These are phyloP conservation scores for Lasioglossum lativentre DNA, from an alignment of 2,888 invertebrate species.

Conservation along the genomic window DNA sequence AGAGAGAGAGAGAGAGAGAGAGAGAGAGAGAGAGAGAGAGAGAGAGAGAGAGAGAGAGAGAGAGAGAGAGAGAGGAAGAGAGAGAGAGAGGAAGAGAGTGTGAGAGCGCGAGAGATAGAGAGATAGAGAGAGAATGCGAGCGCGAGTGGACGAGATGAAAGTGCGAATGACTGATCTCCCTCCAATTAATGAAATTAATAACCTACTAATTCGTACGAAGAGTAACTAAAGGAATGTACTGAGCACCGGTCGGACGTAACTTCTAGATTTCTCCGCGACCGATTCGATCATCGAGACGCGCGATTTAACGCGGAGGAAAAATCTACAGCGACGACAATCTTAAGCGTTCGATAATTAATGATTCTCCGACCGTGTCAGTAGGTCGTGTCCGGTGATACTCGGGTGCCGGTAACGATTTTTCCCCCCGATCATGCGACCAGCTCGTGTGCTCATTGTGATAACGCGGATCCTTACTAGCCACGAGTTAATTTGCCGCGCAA, in stretches of 20 bases:
- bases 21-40: too few relatives aligned
- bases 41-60: too few relatives aligned
- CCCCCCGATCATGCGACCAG: not conserved
- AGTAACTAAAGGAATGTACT: not conserved
- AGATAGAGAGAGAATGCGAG: not conserved
- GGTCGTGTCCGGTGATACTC: not conserved
- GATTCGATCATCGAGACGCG: conserved; percentile 17
- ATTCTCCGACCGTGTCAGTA: conserved; percentile 3
- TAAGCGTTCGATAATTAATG: conserved; percentile 42
- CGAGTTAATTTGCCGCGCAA: conserved; percentile 43
- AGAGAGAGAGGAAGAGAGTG: too few relatives aligned
- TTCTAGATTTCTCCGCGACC: not conserved
- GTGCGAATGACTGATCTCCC: not conserved
- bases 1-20: too few relatives aligned
- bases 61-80: not conserved
- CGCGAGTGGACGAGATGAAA: not conserved
- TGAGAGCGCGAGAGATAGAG: not conserved
- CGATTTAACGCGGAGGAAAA: conserved; percentile 7
- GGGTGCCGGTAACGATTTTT: not conserved
- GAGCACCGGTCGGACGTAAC: not conserved
- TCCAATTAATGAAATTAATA: conserved; percentile 2
- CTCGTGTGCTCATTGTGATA: conserved; percentile 5
- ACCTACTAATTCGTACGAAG: not conserved
- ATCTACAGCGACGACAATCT: conserved; percentile 58
- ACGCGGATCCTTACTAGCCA: conserved; percentile 28